Base-by-base conservation (phyloP, 1,140 invertebrate genomes). In the Eurytemora carolleeae region DNA sequence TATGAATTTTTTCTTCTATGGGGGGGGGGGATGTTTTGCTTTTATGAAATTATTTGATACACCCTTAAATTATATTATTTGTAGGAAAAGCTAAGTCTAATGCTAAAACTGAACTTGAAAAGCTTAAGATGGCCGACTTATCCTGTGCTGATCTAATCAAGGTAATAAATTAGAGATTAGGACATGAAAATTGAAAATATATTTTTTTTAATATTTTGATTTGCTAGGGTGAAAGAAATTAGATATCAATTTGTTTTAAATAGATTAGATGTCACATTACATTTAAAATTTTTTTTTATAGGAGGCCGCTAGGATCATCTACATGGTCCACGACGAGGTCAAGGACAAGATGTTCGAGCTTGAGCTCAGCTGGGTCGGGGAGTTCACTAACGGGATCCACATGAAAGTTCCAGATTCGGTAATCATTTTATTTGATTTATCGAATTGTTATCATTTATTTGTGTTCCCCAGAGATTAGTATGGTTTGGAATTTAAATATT, bases 81-180 rank as follows among this genome's bases (percentile, higher is more conserved):
- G 80, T 86, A 66, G 96, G 96, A 2, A 99, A 99, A 78, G 93
- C 93, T 7, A 95, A 95, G 72, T 95, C 98, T 71, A 85, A 90
- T 60, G 96, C 95, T 2, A 98, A 98, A 77, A 98, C 96, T 24
- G 96, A 99, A 78, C 95, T 99, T 70, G 96, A 99, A 75, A 99
- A 98, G 72, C 72, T 97, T 1, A 94, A 94, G 70, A 74, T 93
- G 53, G 77, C 81, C 23, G 83, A 91, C 60, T 80, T 96, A 80
- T 79, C 81, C 16, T 86, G 83, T 60, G 80, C 80, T 64, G 87
- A 95, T 61, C 75, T 97, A 23, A 82, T 94, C 0, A 93, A 92
- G 71, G n/a, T n/a, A 90, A 95, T 79, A 91, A 90, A 63, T 90
- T 89, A 23, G 86, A 87, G 76, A 95, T 97, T 86, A 19, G 3